Evolutionary conservation across 2,888 invertebrate species (phyloP), one percentile per base, ranked within the genome.

Genomic region (Allophyes oxyacanthae): DNA sequence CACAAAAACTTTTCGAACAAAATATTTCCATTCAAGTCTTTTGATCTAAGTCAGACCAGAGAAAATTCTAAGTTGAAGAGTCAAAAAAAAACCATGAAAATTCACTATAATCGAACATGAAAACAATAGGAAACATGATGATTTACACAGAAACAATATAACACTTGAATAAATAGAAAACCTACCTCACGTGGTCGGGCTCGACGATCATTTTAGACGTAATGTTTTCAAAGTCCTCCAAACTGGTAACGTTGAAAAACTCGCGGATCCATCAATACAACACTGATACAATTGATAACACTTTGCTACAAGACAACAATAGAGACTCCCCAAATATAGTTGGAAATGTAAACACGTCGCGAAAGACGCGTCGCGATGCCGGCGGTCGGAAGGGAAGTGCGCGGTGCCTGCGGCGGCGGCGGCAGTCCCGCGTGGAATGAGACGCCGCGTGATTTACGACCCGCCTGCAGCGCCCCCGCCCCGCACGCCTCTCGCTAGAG

Each of bases 401-500:
- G 91, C 89, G 86, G 85, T 84, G 90, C 94, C 92, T 91, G 92
- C 94, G 89, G 92, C 92, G 84, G 87, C 89, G 83, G 89, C 92
- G 92, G 91, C 89, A 89, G 88, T 90, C 93, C 91, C 94, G 94
- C 94, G 92, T 91, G 94, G 94, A 94, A 94, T 94, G 94, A 94
- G 92, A 91, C 85, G 87, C 90, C 88, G 88, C 86, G 91, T 94
- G 94, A 94, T 94, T 94, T 94, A 94, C 94, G 94, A 93, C 92
- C 92, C 93, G 93, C 94, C 93, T 92, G 93, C 94, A 92, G 91
- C 90, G 87, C 91, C 91, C 92, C 87, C 88, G 84, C 88, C 92
- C 92, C 91, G 87, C 90, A 80, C 90, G 83, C 87, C 89, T 86
- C 88, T 81, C 88, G 81, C 73, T 64, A 77, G 89, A 91, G 64